A percentile compares a stretch with the other conserved stretches of the same genome.
These are phyloP conservation scores for Galeopterus variegatus DNA, from an alignment of 2,113 vertebrate genomes.

Conservation along the genomic window DNA sequence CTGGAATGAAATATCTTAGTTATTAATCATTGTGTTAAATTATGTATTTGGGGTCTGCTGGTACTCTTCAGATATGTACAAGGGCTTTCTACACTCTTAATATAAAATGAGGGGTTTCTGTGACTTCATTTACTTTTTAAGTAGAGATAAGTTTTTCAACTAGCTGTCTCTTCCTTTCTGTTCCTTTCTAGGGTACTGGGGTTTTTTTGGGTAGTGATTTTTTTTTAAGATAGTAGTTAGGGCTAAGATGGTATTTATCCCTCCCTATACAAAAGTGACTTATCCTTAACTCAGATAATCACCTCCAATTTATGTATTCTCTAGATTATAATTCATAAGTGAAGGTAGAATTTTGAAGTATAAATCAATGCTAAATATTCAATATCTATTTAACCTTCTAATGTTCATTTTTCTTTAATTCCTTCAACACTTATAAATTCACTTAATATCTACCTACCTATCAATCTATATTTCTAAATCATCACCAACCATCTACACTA, in stretches of 20 bases:
- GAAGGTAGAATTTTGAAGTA: slow-evolving; percentile 78
- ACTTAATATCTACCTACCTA: background rate
- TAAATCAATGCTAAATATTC: slow-evolving; percentile 72
- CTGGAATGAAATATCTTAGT: slow-evolving; percentile 56
- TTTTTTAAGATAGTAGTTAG: slow-evolving; percentile 76
- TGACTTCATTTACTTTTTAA: slow-evolving; percentile 77
- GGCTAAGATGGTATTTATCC: slow-evolving; percentile 72
- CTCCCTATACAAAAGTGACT: slow-evolving; percentile 20
- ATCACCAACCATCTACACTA: background rate
- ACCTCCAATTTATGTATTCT: slow-evolving; percentile 70
- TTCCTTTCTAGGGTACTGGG: background rate
- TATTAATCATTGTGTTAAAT: background rate
- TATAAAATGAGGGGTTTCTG: slow-evolving; percentile 76
- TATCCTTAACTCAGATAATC: slow-evolving; percentile 73
- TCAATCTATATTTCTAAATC: background rate
- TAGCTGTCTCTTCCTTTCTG: slow-evolving; percentile 74
- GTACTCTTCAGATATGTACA: slow-evolving; percentile 66
- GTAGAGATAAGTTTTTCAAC: slow-evolving; percentile 81
- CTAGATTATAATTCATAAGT: slow-evolving; percentile 73
- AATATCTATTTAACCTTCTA: slow-evolving; percentile 70
- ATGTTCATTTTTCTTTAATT: slow-evolving; percentile 22
- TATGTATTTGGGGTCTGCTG: slow-evolving; percentile 42
- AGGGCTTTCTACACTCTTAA: slow-evolving; percentile 71
- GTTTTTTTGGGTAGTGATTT: slow-evolving; percentile 74
- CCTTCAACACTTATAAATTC: slow-evolving; percentile 1